phyloP scores from a whole-genome alignment of 2,888 invertebrate genomes.

The Psylliodes chrysocephalus region DNA sequence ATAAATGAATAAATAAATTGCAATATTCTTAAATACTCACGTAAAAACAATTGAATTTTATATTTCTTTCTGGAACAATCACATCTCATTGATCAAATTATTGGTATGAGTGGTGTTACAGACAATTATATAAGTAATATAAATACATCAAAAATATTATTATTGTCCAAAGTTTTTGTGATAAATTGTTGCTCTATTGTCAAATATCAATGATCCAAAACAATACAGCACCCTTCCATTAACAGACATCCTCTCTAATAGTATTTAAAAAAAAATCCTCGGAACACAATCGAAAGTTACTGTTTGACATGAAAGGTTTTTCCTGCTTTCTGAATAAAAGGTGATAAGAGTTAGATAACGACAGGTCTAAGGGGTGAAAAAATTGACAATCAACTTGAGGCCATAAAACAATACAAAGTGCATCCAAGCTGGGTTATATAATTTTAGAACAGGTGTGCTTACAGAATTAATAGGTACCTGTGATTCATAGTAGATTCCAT shows the following conservation, averaged over 20 bases:
- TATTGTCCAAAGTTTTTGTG: too few species aligned
- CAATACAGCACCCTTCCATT: slow-evolving; percentile 16
- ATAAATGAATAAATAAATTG: too few species aligned
- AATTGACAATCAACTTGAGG: slow-evolving; percentile 33
- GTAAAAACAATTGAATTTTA: too few species aligned
- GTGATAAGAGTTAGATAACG: slow-evolving; percentile 36
- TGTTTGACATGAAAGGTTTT: slow-evolving; percentile 31
- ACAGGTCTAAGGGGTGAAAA: slow-evolving; percentile 26
- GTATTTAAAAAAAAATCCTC: slow-evolving; percentile 15
- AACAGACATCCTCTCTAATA: slow-evolving; percentile 10
- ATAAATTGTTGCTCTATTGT: neutral
- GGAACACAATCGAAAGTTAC: slow-evolving; percentile 16
- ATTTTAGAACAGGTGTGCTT: slow-evolving; percentile 45
- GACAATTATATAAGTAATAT: too few species aligned
- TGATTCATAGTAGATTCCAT: slow-evolving; percentile 49
- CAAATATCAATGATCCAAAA: slow-evolving; percentile 9
- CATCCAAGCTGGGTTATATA: slow-evolving; percentile 33
- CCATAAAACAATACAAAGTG: slow-evolving; percentile 35
- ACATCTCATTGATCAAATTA: too few species aligned
- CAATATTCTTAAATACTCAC: too few species aligned
- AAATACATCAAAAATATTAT: too few species aligned
- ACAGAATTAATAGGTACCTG: slow-evolving; percentile 43
- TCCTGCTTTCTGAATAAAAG: slow-evolving; percentile 32
- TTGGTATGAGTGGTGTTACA: too few species aligned
- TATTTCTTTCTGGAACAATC: too few species aligned